Evolutionary conservation across 2,797 vertebrate genomes (phyloP), one percentile per base, ranked within the genome.

Genomic region (Cryptoprocta ferox): DNA sequence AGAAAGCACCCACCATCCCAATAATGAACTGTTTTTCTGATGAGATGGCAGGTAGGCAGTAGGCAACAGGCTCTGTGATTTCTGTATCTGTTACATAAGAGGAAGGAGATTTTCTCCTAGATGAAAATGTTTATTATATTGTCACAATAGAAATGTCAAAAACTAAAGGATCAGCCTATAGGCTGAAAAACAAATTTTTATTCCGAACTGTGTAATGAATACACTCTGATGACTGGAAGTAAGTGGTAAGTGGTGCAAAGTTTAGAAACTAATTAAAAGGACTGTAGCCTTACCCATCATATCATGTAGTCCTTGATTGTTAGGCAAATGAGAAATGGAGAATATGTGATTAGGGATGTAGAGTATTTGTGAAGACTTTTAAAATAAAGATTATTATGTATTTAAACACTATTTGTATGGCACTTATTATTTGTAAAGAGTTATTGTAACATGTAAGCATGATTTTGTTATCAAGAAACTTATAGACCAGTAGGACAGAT

Each of bases 101-200:
- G 56, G 45, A 86, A 83, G 24, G 6, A 32, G 56, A 50, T 84
- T 89, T 97, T 83, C 35, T 97, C 48, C 39, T 59, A 89, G 79
- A 76, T 89, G 19, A 71, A 89, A 92, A 63, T 92, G 68, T 93
- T 97, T 93, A 48, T 73, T 85, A 9, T 37, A 53, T 71, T 68
- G 35, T 87, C 75, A 68, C 56, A 75, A 70, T 37, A 87, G 63
- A 93, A 84, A 86, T 89, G 56, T 83, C 65, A 87, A 88, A 91
- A 94, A 53, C 81, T 82, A 65, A 78, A 91, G 78, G 45, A 88
- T 37, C 48, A 89, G n/a, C 6, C 65, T 86, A 32, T 59, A 83
- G 73, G 53, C 63, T 75, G 37, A 75, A 79, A 90, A 88, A 45
- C 71, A 89, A 65, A 91, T 76, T 83, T 97, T 14, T 59, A 79